These are phyloP conservation scores for Theristus sp. DNA, from an alignment of 2,888 invertebrate species.

Conservation along the genomic window DNA sequence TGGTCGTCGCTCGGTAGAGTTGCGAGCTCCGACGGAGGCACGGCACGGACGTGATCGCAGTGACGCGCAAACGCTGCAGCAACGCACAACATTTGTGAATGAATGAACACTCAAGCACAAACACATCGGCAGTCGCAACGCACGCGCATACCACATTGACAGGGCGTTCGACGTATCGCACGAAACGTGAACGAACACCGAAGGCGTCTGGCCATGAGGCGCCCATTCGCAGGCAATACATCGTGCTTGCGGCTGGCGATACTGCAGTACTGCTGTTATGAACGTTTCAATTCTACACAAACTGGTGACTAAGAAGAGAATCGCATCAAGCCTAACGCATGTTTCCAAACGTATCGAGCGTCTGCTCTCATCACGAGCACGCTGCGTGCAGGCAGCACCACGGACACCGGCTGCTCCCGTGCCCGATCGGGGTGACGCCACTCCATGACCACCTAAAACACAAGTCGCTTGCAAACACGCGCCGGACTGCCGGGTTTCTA, in stretches of 20 bases:
- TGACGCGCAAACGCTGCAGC: no score
- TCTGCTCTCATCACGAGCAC: constrained; percentile 63
- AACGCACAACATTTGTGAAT: no score
- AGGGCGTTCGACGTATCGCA: constrained; percentile 25
- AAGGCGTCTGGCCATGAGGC: constrained; percentile 13
- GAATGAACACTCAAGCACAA: no score
- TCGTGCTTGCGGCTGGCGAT: constrained; percentile 68
- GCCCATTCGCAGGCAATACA: constrained; percentile 37
- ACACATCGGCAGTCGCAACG: no score
- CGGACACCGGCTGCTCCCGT: constrained; percentile 32
- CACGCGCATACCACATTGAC: constrained; percentile 14
- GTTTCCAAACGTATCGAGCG: constrained; percentile 77
- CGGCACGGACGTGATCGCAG: no score
- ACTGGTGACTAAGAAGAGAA: no score
- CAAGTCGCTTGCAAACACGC: no score
- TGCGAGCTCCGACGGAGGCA: no score
- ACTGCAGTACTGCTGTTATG: constrained; percentile 10
- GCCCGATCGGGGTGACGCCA: constrained; percentile 9
- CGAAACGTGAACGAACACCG: constrained; percentile 37
- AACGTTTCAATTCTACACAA: not conserved
- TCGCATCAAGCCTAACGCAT: no score
- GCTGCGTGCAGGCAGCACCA: constrained; percentile 66
- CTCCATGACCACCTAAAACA: constrained; percentile 5
- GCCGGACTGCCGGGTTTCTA: no score
- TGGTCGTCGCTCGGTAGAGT: not conserved